Percentiles rank a stretch among this genome's conserved stretches.
Conservation (phyloP, 2,113 vertebrate species). For the Danionella cerebrum region DNA sequence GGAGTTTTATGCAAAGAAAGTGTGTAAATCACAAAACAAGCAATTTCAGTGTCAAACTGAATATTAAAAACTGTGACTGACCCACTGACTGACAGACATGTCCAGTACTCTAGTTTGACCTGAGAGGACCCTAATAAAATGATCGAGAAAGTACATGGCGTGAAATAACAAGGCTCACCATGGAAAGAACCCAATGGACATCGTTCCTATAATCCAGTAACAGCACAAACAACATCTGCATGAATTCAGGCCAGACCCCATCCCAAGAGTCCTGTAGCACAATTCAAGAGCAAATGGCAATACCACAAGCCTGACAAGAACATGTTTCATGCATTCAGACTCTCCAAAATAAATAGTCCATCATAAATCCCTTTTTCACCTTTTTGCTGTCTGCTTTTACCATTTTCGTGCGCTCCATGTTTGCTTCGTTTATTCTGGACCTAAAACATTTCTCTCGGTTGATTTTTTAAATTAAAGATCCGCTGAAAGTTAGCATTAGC, state of each 20-base stretch:
- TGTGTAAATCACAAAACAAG: no score
- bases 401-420: not conserved
- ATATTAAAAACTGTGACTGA: no score
- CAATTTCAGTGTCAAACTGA: no score
- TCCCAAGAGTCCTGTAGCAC: not conserved
- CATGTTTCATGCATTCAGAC: conserved; percentile 4
- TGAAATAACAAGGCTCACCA: not conserved
- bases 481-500: not conserved
- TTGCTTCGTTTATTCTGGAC: not conserved
- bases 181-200: not conserved
- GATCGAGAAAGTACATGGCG: not conserved
- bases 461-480: no score
- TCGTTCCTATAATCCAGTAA: not conserved
- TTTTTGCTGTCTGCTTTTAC: not conserved
- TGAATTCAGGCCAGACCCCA: conserved; percentile 3
- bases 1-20: no score
- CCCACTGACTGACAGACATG: no score
- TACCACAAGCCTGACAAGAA: not conserved
- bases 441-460: not conserved
- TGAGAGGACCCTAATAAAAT: not conserved
- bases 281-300: conserved; percentile 16
- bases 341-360: not conserved
- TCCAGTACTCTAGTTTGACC: not conserved
- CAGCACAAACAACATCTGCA: conserved; percentile 12
- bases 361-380: not conserved